Evolutionary conservation across 2,888 invertebrate genomes (phyloP).

Genomic region (Latheticus oryzae): DNA sequence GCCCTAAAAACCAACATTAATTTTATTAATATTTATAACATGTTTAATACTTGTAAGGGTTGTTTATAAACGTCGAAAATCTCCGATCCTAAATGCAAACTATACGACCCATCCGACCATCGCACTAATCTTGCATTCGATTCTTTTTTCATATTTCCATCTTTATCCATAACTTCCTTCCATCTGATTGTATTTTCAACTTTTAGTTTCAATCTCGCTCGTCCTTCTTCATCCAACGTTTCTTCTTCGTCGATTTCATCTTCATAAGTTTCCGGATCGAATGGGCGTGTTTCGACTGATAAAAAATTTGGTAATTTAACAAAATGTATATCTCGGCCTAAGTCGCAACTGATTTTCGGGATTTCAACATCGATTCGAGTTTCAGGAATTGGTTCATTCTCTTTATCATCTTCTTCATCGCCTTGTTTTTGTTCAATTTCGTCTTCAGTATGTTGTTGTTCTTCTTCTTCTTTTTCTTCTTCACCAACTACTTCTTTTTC

Average conservation of each 20-base stretch:
- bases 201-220: conserved; percentile 89
- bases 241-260: conserved; percentile 99
- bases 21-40: conserved; percentile 10
- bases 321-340: conserved; percentile 93
- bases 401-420: conserved; percentile 75
- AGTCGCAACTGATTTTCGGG: conserved; percentile 92
- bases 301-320: conserved; percentile 98
- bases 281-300: conserved; percentile 97
- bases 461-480: conserved; percentile 57
- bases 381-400: conserved; percentile 87
- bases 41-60: conserved; percentile 75
- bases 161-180: conserved; percentile 85
- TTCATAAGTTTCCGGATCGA: conserved; percentile 94
- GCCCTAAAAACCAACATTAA: conserved; percentile 68
- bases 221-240: conserved; percentile 96
- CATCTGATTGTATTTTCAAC: conserved; percentile 98
- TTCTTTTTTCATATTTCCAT: conserved; percentile 85
- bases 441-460: conserved; percentile 65
- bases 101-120: conserved; percentile 99
- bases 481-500: conserved; percentile 54
- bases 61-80: conserved; percentile 98
- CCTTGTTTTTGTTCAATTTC: conserved; percentile 63
- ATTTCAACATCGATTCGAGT: conserved; percentile 97
- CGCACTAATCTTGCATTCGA: conserved; percentile 95
- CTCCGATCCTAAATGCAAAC: conserved; percentile 95